These are phyloP conservation scores for Syngnathus scovelli DNA, from an alignment of 2,113 vertebrate genomes.

Conservation along the genomic window DNA sequence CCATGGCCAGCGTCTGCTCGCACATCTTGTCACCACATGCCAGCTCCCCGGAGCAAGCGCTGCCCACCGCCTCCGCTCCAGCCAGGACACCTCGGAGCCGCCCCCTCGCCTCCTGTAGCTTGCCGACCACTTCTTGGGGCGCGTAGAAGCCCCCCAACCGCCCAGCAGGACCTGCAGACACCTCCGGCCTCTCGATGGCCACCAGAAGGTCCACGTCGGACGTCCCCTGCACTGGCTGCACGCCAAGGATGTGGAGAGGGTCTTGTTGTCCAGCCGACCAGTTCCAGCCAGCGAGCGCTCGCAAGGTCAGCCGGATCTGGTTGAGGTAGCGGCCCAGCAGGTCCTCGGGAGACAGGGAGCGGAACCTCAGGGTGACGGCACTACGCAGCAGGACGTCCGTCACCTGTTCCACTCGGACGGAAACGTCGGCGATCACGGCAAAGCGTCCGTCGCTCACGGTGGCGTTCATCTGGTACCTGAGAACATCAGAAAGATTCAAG, in stretches of 20 bases:
- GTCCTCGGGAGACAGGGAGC: constrained; percentile 83
- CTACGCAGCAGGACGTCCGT: constrained; percentile 81
- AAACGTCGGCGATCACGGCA: constrained; percentile 83
- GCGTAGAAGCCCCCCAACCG: constrained; percentile 74
- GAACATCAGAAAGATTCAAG: neutral
- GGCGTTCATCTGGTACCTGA: constrained; percentile 84
- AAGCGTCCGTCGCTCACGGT: constrained; percentile 92
- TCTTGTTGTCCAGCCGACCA: constrained; percentile 75
- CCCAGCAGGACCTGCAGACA: constrained; percentile 16
- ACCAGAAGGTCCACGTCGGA: constrained; percentile 85
- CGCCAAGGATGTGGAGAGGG: constrained; percentile 81
- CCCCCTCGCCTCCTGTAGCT: constrained; percentile 76
- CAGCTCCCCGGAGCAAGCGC: constrained; percentile 81
- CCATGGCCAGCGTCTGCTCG: constrained; percentile 79
- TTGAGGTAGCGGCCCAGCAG: constrained; percentile 84
- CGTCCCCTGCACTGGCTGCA: constrained; percentile 79
- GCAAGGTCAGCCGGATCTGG: constrained; percentile 77
- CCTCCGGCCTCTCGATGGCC: constrained; percentile 77
- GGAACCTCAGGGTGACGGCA: constrained; percentile 82
- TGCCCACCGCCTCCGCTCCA: constrained; percentile 77
- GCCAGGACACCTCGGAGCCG: constrained; percentile 78
- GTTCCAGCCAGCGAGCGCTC: constrained; percentile 63
- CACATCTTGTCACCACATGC: constrained; percentile 87
- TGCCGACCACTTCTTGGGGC: constrained; percentile 79
- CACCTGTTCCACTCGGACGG: constrained; percentile 85